A percentile compares a stretch with the other conserved stretches of the same genome.
Evolutionary conservation across 2,113 vertebrate species (phyloP).

Genomic region (Gavialis gangeticus): DNA sequence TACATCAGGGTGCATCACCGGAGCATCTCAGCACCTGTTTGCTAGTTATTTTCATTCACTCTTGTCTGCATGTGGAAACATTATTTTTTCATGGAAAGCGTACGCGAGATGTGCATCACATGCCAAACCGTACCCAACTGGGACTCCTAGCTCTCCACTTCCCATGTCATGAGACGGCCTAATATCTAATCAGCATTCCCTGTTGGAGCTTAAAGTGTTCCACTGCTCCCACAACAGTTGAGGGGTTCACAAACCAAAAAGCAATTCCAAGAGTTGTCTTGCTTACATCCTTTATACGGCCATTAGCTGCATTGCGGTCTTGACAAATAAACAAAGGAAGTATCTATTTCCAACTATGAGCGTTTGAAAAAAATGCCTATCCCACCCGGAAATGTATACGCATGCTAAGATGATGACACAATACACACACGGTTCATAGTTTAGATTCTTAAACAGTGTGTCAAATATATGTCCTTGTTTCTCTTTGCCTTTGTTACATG

Average conservation of each 20-base stretch:
- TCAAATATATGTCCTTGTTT: background rate
- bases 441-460: background rate
- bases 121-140: background rate
- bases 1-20: accelerated
- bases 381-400: too few species aligned
- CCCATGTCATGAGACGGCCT: slow-evolving; percentile 25
- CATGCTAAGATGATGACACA: background rate
- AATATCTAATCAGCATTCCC: slow-evolving; percentile 49
- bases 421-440: background rate
- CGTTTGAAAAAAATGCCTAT: background rate
- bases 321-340: background rate
- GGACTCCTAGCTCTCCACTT: slow-evolving; percentile 41
- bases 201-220: background rate
- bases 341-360: background rate
- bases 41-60: background rate
- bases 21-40: background rate
- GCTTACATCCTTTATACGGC: background rate
- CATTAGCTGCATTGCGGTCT: background rate
- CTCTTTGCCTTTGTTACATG: background rate
- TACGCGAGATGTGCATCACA: background rate
- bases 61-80: background rate
- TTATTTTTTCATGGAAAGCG: background rate
- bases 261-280: background rate
- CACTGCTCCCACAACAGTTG: background rate
- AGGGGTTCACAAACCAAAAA: background rate